A percentile compares a stretch with the other conserved stretches of the same genome.
Conservation (phyloP, 1,140 invertebrate species). For the Magallana angulata region DNA sequence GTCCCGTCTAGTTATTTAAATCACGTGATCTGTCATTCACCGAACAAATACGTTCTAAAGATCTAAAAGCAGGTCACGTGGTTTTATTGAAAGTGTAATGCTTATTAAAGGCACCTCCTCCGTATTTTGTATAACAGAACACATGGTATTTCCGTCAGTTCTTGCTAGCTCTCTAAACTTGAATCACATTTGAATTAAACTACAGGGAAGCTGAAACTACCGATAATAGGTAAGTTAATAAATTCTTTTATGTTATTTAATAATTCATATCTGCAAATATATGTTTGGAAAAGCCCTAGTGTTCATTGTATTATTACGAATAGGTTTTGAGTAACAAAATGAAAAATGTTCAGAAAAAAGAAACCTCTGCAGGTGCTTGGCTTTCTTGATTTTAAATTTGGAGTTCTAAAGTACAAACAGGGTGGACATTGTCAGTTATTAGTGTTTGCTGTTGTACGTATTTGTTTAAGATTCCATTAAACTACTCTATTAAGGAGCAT, state of each 20-base stretch:
- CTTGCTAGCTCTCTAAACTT: too few species aligned
- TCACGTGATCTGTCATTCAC: conserved; percentile 16
- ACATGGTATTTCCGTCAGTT: not conserved
- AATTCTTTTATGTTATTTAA: not conserved
- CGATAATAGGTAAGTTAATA: not conserved
- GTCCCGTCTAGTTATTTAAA: conserved; percentile 15
- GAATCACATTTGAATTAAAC: too few species aligned
- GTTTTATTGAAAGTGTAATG: not conserved
- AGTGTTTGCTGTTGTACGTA: too few species aligned
- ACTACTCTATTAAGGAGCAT: too few species aligned
- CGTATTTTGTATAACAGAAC: conserved; percentile 8
- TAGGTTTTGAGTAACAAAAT: too few species aligned
- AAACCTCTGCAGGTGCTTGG: too few species aligned
- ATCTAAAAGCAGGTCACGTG: conserved; percentile 10
- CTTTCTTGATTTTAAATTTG: too few species aligned
- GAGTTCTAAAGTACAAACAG: too few species aligned
- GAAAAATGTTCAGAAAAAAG: too few species aligned
- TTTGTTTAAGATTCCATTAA: too few species aligned
- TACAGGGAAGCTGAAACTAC: not conserved
- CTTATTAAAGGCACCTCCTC: conserved; percentile 21
- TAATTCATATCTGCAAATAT: not conserved
- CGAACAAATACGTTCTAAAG: conserved; percentile 15
- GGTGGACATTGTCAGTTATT: too few species aligned
- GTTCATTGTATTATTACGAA: too few species aligned
- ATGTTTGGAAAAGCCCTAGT: not conserved